These are phyloP conservation scores for Bombylius discolor DNA, from an alignment of 2,888 invertebrate genomes.

Conservation along the genomic window DNA sequence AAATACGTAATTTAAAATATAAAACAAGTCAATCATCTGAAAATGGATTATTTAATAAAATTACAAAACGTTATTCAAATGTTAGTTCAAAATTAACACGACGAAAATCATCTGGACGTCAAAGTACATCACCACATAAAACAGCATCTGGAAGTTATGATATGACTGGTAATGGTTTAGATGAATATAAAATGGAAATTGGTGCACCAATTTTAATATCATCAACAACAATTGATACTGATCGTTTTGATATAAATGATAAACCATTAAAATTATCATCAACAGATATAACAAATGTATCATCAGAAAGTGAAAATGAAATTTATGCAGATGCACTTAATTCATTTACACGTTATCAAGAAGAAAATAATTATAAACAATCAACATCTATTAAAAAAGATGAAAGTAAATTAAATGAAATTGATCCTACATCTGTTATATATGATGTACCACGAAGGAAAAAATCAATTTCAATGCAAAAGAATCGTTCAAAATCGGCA, in stretches of 20 bases:
- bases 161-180: conserved; percentile 31
- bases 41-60: conserved; percentile 27
- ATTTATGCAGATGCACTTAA: conserved; percentile 30
- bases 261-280: conserved; percentile 1
- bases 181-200: conserved; percentile 32
- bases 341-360: conserved; percentile 16
- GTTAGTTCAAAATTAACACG: conserved; percentile 30
- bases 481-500: conserved; percentile 29
- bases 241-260: conserved; percentile 24
- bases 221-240: conserved; percentile 32
- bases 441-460: background rate
- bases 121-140: conserved; percentile 25
- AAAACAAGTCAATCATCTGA: conserved; percentile 16
- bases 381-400: background rate
- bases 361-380: background rate
- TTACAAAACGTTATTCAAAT: conserved; percentile 33
- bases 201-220: conserved; percentile 35
- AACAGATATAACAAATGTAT: conserved; percentile 6
- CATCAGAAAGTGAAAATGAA: conserved; percentile 30
- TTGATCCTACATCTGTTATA: conserved; percentile 1
- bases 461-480: conserved; percentile 15
- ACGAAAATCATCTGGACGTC: conserved; percentile 24
- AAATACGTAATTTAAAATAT: conserved; percentile 18
- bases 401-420: conserved; percentile 1
- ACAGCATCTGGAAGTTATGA: conserved; percentile 31